Evolutionary conservation across 2,797 vertebrate genomes (phyloP), one percentile per base, ranked within the genome.

Genomic region (Parotocinclus haroldoi): DNA sequence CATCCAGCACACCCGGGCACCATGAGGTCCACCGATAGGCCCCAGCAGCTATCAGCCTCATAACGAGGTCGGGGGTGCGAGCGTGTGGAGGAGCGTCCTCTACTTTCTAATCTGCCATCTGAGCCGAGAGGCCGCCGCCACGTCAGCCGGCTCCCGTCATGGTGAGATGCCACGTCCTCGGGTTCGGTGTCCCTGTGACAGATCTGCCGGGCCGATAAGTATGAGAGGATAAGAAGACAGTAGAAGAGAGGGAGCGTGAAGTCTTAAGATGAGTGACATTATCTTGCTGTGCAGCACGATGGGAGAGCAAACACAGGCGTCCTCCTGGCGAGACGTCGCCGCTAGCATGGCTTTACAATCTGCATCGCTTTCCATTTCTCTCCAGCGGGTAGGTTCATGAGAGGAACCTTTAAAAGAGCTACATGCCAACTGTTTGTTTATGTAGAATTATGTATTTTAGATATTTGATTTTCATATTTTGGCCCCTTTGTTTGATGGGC

Each of bases 61-160:
- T 36, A 46, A 48, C 19, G 67, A 61, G 49, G 52, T 46, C 71
- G 71, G 78, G n/a, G 77, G 0, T 58, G 16, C 19, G 49, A 42
- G 64, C 55, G 48, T 39, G 8, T 13, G n/a, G 42, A 37, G 54
- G 38, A 66, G 80, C 56, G 55, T 66, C 65, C 51, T 53, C 39
- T 18, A 9, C 19, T 40, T 66, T 70, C 76, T 73, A 71, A 76
- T 78, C 71, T 65, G 49, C 76, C 73, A 68, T 73, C 71, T 66
- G 73, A 76, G 53, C 64, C 40, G 67, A 48, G 67, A 73, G 60
- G 56, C 19, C 13, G 40, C 3, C 40, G 27, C 27, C 27, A 5
- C 27, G 70, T 68, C 10, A 56, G 59, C 52, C 56, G 66, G 53
- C 58, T 40, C 14, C 66, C 53, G 55, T 75, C 69, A 72, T 17